Conservation (phyloP, 92 coral and sea anemone species). For the Paragorgia papillata region DNA sequence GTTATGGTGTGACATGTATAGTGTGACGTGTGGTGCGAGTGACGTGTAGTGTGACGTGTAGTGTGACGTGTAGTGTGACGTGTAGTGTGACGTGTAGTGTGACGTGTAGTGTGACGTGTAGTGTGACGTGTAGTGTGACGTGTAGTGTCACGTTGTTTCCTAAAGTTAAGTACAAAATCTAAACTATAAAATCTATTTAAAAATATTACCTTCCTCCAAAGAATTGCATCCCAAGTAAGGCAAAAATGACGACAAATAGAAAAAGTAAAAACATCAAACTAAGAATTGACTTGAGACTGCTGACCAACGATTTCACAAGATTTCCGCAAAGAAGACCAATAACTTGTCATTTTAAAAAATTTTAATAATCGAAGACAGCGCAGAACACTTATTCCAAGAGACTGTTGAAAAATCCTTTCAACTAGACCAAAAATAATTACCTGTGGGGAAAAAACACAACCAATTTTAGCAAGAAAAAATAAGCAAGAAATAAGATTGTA, state of each 20-base stretch:
- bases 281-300: conserved; percentile 95
- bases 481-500: too few relatives aligned
- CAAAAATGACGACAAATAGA: conserved; percentile 87
- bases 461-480: too few relatives aligned
- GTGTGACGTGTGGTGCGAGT: too few relatives aligned
- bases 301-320: conserved; percentile 93
- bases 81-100: too few relatives aligned
- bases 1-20: too few relatives aligned
- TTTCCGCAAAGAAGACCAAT: conserved; percentile 92
- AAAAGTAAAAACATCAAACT: conserved; percentile 92
- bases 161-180: too few relatives aligned
- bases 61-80: too few relatives aligned
- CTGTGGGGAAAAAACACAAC: conserved; percentile 43
- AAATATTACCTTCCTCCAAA: conserved; percentile 98
- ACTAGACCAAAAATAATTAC: conserved; percentile 80
- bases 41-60: too few relatives aligned
- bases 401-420: conserved; percentile 55
- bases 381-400: conserved; percentile 85
- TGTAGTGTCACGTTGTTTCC: too few relatives aligned
- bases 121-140: too few relatives aligned
- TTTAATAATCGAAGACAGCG: conserved; percentile 85
- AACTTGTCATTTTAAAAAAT: conserved; percentile 92
- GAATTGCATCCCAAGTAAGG: conserved; percentile 96
- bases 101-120: too few relatives aligned
- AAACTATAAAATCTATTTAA: too few relatives aligned